Conservation (phyloP, 2,888 invertebrate species). For the Isoperla grammatica region DNA sequence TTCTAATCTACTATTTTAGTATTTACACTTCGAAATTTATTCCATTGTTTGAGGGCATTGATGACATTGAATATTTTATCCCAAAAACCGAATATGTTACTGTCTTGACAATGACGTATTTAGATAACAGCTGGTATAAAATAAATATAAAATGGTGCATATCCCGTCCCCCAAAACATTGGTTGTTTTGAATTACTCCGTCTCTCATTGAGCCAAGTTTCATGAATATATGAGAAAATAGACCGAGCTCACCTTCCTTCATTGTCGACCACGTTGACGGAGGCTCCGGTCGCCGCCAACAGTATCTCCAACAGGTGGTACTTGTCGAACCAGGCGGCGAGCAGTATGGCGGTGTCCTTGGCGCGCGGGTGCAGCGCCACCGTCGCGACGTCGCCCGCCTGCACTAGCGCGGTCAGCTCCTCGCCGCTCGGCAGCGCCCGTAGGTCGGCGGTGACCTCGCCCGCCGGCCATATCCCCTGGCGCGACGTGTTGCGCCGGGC, state of each 20-base stretch:
- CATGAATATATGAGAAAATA: too few relatives aligned
- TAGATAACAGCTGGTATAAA: too few relatives aligned
- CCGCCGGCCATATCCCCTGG: constrained; percentile 24
- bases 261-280: constrained; percentile 59
- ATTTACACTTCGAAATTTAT: too few relatives aligned
- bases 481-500: neutral
- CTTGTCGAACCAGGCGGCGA: constrained; percentile 58
- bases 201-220: too few relatives aligned
- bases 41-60: too few relatives aligned
- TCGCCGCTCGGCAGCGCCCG: constrained; percentile 27
- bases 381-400: constrained; percentile 18
- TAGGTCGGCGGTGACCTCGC: constrained; percentile 23
- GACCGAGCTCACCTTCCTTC: constrained; percentile 67
- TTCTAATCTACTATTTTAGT: too few relatives aligned
- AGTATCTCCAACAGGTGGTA: constrained; percentile 50
- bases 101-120: too few relatives aligned
- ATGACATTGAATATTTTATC: too few relatives aligned
- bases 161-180: too few relatives aligned
- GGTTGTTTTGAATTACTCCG: too few relatives aligned
- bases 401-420: constrained; percentile 19
- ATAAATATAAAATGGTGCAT: too few relatives aligned
- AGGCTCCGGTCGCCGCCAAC: constrained; percentile 50
- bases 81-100: too few relatives aligned
- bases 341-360: constrained; percentile 51
- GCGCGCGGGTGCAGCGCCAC: constrained; percentile 39